These are phyloP conservation scores for Lithobates pipiens DNA, from an alignment of 2,797 vertebrate species.

Conservation along the genomic window DNA sequence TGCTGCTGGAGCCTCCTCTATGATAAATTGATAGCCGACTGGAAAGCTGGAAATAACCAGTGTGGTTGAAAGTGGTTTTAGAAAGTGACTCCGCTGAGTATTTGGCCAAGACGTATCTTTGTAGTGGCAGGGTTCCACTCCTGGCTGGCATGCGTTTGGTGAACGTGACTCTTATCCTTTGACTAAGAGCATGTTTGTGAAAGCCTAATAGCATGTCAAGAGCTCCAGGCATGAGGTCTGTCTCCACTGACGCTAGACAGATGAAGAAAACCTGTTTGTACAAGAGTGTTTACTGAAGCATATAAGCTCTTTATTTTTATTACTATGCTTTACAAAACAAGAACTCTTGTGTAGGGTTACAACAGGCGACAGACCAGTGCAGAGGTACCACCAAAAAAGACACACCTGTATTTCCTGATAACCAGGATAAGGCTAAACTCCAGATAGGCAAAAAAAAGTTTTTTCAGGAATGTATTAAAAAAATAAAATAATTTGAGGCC, in stretches of 20 bases:
- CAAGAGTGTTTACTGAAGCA: constrained; percentile 24
- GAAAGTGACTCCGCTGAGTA: constrained; percentile 8
- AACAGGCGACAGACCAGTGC: background rate
- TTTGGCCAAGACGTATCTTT: constrained; percentile 40
- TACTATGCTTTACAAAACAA: background rate
- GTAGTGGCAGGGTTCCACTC: constrained; percentile 35
- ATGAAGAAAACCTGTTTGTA: constrained; percentile 37
- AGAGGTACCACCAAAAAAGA: background rate
- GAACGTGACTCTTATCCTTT: constrained; percentile 35
- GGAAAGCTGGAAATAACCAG: constrained; percentile 22
- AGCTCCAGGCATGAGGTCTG: background rate
- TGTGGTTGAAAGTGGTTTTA: constrained; percentile 14
- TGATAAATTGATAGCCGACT: constrained; percentile 32
- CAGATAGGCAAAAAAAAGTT: too few species aligned
- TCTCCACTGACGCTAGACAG: constrained; percentile 18
- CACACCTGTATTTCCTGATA: too few species aligned
- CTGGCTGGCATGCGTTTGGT: constrained; percentile 11
- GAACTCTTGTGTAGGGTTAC: background rate
- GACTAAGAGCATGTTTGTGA: constrained; percentile 33
- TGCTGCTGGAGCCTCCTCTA: constrained; percentile 6
- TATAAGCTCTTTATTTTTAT: constrained; percentile 26
- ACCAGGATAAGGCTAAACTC: too few species aligned
- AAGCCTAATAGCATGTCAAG: constrained; percentile 24
- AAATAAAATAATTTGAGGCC: too few species aligned
- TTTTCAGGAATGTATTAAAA: too few species aligned